Conservation (phyloP, 2,113 vertebrate genomes). For the Capreolus pygargus region DNA sequence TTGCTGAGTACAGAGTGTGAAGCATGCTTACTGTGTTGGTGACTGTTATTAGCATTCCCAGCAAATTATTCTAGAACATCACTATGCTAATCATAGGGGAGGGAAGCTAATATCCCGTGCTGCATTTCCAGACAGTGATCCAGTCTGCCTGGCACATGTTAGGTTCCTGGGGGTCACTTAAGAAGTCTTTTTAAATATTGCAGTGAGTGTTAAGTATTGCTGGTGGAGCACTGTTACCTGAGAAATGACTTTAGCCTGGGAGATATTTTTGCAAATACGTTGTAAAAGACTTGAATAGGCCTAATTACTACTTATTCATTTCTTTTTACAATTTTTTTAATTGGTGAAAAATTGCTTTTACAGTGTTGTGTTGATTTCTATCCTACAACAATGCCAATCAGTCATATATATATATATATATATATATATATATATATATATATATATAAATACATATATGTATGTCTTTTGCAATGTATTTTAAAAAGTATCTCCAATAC, state of each 20-base stretch:
- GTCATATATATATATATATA: background rate
- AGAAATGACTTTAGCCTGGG: background rate
- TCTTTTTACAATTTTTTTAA: background rate
- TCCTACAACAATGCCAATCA: background rate
- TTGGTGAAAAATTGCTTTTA: background rate
- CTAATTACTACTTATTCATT: background rate
- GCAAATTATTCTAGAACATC: background rate
- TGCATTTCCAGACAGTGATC: background rate
- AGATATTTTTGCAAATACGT: background rate
- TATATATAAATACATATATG: too few relatives aligned
- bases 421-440: too few relatives aligned
- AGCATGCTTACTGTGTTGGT: background rate
- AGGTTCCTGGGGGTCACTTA: background rate
- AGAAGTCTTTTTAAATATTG: background rate
- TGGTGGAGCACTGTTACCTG: background rate
- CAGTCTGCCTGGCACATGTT: background rate
- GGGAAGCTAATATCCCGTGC: background rate
- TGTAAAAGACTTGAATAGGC: background rate
- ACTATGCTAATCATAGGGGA: background rate
- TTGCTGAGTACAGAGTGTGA: background rate
- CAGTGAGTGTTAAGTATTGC: background rate
- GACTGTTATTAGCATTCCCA: background rate
- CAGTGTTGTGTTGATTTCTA: background rate
- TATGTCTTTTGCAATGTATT: too few relatives aligned
- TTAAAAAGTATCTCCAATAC: too few relatives aligned